Evolutionary conservation across 2,113 vertebrate species (phyloP).

Genomic region (Perca flavescens): DNA sequence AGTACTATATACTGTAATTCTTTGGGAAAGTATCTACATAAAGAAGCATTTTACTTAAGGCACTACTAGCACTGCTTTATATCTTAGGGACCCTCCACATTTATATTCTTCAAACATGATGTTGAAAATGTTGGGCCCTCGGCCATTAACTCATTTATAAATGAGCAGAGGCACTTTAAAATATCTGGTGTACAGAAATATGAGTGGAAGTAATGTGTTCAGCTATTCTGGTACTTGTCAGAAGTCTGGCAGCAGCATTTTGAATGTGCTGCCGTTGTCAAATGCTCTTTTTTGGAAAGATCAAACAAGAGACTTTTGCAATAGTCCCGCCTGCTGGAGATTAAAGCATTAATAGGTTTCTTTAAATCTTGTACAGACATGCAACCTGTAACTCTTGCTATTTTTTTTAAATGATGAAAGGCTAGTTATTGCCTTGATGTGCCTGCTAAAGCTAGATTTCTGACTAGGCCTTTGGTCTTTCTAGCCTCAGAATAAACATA

Average conservation of each 20-base stretch:
- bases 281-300: neutral
- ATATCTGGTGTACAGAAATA: neutral
- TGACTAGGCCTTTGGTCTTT: neutral
- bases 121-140: neutral
- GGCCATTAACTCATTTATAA: neutral
- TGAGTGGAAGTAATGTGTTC: neutral
- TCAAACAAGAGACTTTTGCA: neutral
- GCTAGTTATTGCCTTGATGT: neutral
- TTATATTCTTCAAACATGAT: slow-evolving; percentile 11
- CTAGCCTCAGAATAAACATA: neutral
- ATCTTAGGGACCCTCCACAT: neutral
- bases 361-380: neutral
- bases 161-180: neutral
- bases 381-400: neutral
- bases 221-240: neutral
- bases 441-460: neutral
- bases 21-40: neutral
- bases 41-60: neutral
- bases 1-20: too few species aligned
- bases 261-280: neutral
- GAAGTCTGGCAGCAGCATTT: neutral
- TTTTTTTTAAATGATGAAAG: neutral
- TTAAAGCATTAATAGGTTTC: neutral
- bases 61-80: neutral
- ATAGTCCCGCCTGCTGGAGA: neutral